Evolutionary conservation across 2,888 invertebrate species (phyloP), one percentile per base, ranked within the genome.

Genomic region (Drosophila dives): DNA sequence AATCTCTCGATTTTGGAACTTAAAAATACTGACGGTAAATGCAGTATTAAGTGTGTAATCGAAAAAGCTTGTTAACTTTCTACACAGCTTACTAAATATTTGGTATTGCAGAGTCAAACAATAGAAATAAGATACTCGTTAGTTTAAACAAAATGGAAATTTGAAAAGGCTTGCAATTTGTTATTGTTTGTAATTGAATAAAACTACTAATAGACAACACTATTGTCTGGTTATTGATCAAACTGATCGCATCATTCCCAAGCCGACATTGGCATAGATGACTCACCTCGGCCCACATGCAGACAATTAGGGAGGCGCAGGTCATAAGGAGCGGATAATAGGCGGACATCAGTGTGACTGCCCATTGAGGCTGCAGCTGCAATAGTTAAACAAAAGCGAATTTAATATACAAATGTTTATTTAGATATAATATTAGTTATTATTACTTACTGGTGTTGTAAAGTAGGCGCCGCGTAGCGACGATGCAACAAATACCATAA

Each of bases 271-370:
- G 38, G 17, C 45, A 45, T 45, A 2, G 45, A 15, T 38, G 11
- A 94, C 95, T 95, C 93, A 97, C 97, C 95, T 98, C 98, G 48
- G 98, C 98, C 98, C 98, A 98, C 92, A 98, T 97, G 93, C 98
- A 98, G 78, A 98, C 98, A 81, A 98, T 96, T 71, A 98, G 94
- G 0, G 98, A 98, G 0, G 97, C 96, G 60, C 98, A 97, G 12
- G 97, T 97, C 94, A 98, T 95, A 67, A 98, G 94, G 51, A 98
- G 94, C 1, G 98, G 98, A 93, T 98, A 98, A 93, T 97, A 98
- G 0, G 98, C 97, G 32, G 97, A 97, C 86, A 97, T 94, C 51
- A 98, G 94, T 91, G 97, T 97, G 71, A 96, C 95, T 12, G 98
- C 96, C 98, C 98, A 98, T 78, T 96, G 96, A 86, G 97, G 96